These are phyloP conservation scores for Ditula angustiorana DNA, from an alignment of 2,888 invertebrate genomes.

Conservation along the genomic window DNA sequence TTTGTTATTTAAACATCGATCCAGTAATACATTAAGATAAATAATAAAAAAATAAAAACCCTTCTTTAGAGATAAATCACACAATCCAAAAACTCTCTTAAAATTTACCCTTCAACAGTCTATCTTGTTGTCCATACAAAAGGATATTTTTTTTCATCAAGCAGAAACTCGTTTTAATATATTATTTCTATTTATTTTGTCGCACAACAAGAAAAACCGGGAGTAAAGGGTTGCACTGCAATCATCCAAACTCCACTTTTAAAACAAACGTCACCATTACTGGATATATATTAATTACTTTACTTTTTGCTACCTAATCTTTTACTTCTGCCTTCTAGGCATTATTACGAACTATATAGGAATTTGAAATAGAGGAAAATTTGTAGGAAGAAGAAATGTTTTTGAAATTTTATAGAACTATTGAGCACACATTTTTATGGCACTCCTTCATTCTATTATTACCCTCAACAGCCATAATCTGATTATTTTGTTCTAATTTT, in stretches of 20 bases:
- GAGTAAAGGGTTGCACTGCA: neutral
- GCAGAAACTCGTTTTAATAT: too few species aligned
- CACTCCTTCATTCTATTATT: neutral
- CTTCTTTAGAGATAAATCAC: too few species aligned
- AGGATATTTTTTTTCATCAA: neutral
- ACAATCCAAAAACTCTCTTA: too few species aligned
- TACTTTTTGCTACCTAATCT: slow-evolving; percentile 51
- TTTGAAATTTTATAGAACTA: neutral
- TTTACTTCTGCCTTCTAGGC: slow-evolving; percentile 78
- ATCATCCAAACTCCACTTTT: neutral
- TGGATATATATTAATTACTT: slow-evolving; percentile 28
- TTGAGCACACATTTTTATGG: neutral
- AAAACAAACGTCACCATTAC: neutral
- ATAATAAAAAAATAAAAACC: too few species aligned
- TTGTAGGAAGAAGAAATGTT: slow-evolving; percentile 56
- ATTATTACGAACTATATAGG: slow-evolving; percentile 45
- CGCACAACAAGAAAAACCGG: neutral
- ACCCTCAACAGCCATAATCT: neutral
- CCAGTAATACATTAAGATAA: too few species aligned
- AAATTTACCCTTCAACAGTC: neutral
- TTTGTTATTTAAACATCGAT: too few species aligned
- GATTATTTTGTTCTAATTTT: neutral
- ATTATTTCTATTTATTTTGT: too few species aligned
- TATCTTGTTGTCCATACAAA: neutral
- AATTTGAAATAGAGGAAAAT: slow-evolving; percentile 58